Evolutionary conservation across 1,140 invertebrate species (phyloP), one percentile per base, ranked within the genome.

Genomic region (Magallana ariakensis): DNA sequence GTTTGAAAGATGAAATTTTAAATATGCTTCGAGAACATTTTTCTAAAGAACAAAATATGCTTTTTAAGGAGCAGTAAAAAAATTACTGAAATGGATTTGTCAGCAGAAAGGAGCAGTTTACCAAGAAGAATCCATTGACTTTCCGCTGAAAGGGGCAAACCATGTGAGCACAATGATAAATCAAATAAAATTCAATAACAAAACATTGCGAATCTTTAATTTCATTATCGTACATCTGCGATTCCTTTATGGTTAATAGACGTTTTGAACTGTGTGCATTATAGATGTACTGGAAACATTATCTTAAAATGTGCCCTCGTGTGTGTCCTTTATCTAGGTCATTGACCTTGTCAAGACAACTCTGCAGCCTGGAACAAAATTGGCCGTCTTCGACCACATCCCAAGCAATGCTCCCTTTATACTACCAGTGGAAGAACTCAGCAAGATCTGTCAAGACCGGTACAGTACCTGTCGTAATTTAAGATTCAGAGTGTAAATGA

Each of bases 341-440:
- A 26, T 26, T 8, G 66, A 70, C 2, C 19, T 70, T 22, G 91
- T 93, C 13, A 82, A 87, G 53, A 66, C 81, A n/a, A 90, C 86
- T 10, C 56, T 94, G 19, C 85, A 90, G 26, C 53, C 56, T 53
- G 91, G 90, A 70, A 92, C 92, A 46, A 93, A 91, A 80, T 87
- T 94, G 60, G 94, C 93, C 10, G 89, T 95, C 7, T 91, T 94
- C 90, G 94, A 95, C 85, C 94, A 95, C 84, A 93, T 95, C 53
- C 93, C 94, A 0, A 94, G 93, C 89, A 94, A 94, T 87, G 90
- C 92, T 46, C 92, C 94, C 60, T 90, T 94, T 81, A 91, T 94
- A 16, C 84, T 94, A 86, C 94, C 94, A 56, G 83, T 94, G 13
- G 83, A 91, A 33, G 91, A 94, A 60, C 91, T 94, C 13, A 92